These are phyloP conservation scores for Anser cygnoides DNA, from an alignment of 2,113 vertebrate genomes.

Conservation along the genomic window DNA sequence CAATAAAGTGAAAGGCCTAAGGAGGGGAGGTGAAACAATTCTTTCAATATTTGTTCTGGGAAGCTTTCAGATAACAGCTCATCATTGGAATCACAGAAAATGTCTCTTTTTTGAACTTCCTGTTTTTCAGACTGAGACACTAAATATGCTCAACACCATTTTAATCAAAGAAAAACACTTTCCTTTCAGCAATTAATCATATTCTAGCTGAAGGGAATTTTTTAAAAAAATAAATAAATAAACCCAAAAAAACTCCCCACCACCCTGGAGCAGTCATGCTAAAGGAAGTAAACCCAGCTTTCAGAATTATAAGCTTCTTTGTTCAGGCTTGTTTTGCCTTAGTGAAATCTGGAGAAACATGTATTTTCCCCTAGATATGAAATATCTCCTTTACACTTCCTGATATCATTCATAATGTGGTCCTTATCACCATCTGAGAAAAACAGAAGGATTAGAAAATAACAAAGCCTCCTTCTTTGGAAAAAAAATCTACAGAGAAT, in stretches of 20 bases:
- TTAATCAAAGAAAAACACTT: background rate
- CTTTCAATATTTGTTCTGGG: background rate
- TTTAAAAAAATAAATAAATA: too few species aligned
- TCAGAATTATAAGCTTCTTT: constrained; percentile 14
- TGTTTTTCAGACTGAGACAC: background rate
- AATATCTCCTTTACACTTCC: background rate
- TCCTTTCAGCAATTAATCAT: constrained; percentile 22
- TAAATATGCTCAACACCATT: background rate
- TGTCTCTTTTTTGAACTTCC: background rate
- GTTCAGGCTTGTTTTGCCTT: constrained; percentile 31
- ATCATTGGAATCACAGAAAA: background rate
- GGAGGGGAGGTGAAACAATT: background rate
- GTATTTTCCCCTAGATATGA: background rate
- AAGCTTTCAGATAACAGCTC: background rate
- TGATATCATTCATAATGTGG: background rate
- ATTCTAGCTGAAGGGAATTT: background rate
- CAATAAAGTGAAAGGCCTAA: background rate
- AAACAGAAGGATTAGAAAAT: constrained; percentile 31
- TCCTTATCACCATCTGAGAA: constrained; percentile 5
- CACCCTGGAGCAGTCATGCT: background rate
- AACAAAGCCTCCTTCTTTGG: background rate
- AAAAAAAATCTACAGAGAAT: background rate
- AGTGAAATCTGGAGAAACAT: background rate
- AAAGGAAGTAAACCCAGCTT: background rate
- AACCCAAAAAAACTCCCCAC: background rate